Evolutionary conservation across 2,888 invertebrate genomes (phyloP), one percentile per base, ranked within the genome.

Genomic region (Pristionchus fissidentatus): DNA sequence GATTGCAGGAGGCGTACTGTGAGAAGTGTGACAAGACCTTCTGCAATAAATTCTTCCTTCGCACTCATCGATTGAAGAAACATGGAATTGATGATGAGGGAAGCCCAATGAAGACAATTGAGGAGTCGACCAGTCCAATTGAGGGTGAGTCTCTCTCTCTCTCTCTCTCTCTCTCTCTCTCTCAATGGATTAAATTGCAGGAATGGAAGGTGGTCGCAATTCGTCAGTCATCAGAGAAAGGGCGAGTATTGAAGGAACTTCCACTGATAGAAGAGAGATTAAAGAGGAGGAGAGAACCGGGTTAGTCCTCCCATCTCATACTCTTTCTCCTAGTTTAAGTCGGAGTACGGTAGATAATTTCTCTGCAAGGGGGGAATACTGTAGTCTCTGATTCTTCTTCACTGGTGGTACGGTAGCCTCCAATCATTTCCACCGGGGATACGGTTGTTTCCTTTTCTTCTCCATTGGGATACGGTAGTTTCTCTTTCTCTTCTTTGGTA

Each of bases 21-120:
- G 97, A 97, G 92, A 94, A 97, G 85, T 98, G 98, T 94, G 97
- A 97, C 94, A 97, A 97, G 93, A 97, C 97, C 94, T 98, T 98
- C 93, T 98, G 98, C 94, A 98, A 98, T 94, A 97, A 97, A 93
- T 98, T 98, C 94, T 98, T 98, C 93, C 94, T 98, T 41, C 97
- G 97, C 93, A 98, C 97, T 84, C 98, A 98, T 94, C 97, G 97
- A 93, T 97, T 97, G 46, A 98, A 98, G 93, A 98, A 97, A 92
- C 98, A 98, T 93, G 97, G 97, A 41, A 97, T 98, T 88, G 97
- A 62, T 41, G 52, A 66, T 22, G 55, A n/a, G n/a, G 80, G 73
- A 49, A 73, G 83, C 52, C 81, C 81, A 70, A 60, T 43, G 49
- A 80, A 52, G 73, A 73, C 41, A 79, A 70, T 32, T 41, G 46